phyloP scores from a whole-genome alignment of 2,888 invertebrate genomes.

The Anodontia alba region DNA sequence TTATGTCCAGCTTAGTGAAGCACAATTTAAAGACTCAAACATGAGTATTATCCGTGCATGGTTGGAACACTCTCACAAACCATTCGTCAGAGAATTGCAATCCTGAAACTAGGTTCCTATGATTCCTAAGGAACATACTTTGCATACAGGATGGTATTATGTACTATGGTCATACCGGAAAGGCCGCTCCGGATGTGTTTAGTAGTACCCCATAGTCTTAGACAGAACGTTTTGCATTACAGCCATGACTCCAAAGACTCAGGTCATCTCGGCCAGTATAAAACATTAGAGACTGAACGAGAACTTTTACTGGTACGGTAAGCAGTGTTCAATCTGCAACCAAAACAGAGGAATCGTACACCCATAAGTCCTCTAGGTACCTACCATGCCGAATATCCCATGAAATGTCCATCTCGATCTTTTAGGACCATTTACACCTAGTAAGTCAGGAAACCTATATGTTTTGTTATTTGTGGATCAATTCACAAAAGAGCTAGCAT shows the following conservation, averaged over 20 bases:
- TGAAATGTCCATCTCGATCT: too few relatives aligned
- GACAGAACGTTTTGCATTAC: not conserved
- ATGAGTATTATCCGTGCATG: not conserved
- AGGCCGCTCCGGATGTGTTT: not conserved
- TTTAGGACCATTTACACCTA: not conserved
- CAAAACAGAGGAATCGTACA: too few relatives aligned
- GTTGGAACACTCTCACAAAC: not conserved
- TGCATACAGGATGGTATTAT: not conserved
- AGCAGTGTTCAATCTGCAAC: not conserved
- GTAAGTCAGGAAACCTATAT: too few relatives aligned
- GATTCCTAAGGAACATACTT: not conserved
- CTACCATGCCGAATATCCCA: too few relatives aligned
- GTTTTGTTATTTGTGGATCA: conserved; percentile 21
- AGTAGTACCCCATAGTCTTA: not conserved
- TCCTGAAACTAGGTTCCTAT: not conserved
- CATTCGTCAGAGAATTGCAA: not conserved
- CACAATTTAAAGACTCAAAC: not conserved
- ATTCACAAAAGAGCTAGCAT: conserved; percentile 39
- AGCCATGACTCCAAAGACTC: not conserved
- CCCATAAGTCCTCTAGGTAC: too few relatives aligned
- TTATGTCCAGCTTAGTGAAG: not conserved
- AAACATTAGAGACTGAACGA: too few relatives aligned
- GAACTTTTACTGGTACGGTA: too few relatives aligned
- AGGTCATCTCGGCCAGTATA: conserved; percentile 27
- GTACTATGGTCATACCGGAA: not conserved